phyloP scores from a whole-genome alignment of 2,113 vertebrate genomes.

The Amphiprion ocellaris region DNA sequence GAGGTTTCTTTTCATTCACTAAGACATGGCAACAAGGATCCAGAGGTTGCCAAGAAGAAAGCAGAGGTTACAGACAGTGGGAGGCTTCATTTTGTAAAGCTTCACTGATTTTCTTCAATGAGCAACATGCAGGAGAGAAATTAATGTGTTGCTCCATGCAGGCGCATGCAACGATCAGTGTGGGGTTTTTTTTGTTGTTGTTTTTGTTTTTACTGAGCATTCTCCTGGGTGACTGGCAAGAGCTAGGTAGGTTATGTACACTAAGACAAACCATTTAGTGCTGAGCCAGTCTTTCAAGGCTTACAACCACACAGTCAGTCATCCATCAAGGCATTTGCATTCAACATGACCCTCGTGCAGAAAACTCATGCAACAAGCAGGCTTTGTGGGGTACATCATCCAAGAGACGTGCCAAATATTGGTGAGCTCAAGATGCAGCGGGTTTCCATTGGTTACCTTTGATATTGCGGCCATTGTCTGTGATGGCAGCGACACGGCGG shows the following conservation, averaged over 20 bases:
- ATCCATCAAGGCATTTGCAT: constrained; percentile 51
- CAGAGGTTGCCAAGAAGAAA: constrained; percentile 25
- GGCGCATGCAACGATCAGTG: constrained; percentile 56
- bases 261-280: constrained; percentile 28
- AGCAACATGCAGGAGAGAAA: constrained; percentile 37
- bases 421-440: constrained; percentile 81
- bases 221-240: constrained; percentile 12
- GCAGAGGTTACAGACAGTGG: constrained; percentile 57
- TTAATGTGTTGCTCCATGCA: constrained; percentile 70
- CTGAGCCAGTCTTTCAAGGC: constrained; percentile 12
- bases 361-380: constrained; percentile 70
- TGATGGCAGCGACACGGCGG: constrained; percentile 75
- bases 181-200: neutral
- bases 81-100: constrained; percentile 46
- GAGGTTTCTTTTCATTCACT: constrained; percentile 43
- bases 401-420: constrained; percentile 33
- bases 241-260: constrained; percentile 27
- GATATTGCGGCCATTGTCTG: constrained; percentile 96
- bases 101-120: constrained; percentile 59
- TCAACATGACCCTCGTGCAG: constrained; percentile 34
- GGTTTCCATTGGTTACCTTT: constrained; percentile 91
- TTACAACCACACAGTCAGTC: constrained; percentile 52
- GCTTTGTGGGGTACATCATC: constrained; percentile 26
- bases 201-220: neutral
- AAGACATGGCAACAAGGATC: constrained; percentile 4